Evolutionary conservation across 1,140 invertebrate genomes (phyloP).

Genomic region (Nasonia giraulti): DNA sequence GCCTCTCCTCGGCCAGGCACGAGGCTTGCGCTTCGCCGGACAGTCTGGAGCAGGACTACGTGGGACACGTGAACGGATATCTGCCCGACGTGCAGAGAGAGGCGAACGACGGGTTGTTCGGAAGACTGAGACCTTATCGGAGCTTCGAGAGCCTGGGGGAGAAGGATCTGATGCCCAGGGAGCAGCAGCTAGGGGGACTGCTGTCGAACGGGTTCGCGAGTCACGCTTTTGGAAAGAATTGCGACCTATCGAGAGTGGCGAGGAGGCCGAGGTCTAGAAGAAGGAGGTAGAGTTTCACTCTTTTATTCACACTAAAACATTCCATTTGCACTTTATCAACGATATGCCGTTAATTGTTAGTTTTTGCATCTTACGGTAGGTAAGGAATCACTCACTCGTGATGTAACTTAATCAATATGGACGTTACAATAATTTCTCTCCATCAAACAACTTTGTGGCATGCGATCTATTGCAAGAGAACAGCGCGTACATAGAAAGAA

Average conservation of each 20-base stretch:
- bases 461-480: no score
- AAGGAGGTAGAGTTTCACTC: neutral
- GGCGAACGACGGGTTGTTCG: constrained; percentile 53
- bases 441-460: no score
- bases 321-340: no score
- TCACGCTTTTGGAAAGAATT: constrained; percentile 40
- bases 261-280: neutral
- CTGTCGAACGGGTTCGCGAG: constrained; percentile 26
- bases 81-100: constrained; percentile 5
- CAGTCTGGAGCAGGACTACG: constrained; percentile 73
- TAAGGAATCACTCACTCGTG: no score
- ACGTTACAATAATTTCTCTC: no score
- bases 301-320: no score
- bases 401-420: no score
- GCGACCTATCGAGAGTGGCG: constrained; percentile 26
- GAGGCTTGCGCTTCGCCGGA: constrained; percentile 74
- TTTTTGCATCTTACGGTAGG: no score
- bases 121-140: constrained; percentile 68
- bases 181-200: neutral
- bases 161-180: constrained; percentile 9
- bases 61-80: constrained; percentile 59
- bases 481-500: no score
- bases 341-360: no score
- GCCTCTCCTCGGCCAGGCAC: constrained; percentile 46
- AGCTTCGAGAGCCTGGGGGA: constrained; percentile 67